Percentiles rank a stretch among this genome's conserved stretches.
phyloP scores from a whole-genome alignment of 1,140 invertebrate genomes.

The Amphibalanus amphitrite region DNA sequence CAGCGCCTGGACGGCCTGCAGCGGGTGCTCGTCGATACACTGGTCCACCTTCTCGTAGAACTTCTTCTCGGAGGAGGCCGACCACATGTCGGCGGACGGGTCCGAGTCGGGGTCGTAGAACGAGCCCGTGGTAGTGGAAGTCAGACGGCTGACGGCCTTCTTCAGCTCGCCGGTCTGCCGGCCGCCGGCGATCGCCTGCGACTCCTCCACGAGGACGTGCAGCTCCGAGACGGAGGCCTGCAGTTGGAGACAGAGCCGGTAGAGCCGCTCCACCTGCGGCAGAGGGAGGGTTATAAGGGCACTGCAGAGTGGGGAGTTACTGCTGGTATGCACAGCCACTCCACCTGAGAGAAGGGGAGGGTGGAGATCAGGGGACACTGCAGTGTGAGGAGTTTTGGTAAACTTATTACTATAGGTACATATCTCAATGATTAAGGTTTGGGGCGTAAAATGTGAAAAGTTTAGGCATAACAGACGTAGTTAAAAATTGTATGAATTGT shows the following conservation, averaged over 20 bases:
- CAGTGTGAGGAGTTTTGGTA: no score
- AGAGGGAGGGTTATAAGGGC: no score
- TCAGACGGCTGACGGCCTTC: neutral
- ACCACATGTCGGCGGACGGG: neutral
- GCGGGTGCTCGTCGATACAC: neutral
- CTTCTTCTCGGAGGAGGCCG: neutral
- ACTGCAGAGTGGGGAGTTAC: no score
- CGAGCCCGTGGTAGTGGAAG: neutral
- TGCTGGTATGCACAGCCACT: no score
- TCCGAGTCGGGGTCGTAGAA: neutral
- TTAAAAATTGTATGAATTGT: no score
- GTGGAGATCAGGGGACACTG: no score
- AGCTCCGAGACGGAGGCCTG: neutral
- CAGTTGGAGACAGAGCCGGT: neutral
- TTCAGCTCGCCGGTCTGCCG: neutral
- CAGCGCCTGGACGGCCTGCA: neutral
- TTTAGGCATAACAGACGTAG: no score
- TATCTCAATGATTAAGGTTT: no score
- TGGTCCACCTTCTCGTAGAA: neutral
- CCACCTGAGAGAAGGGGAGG: no score
- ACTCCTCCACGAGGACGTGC: neutral
- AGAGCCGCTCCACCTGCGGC: conserved; percentile 3
- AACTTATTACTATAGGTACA: no score
- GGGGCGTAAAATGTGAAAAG: no score
- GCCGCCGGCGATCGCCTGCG: neutral